These are phyloP conservation scores for Propithecus deckenii DNA, from an alignment of 2,797 vertebrate genomes.

Conservation along the genomic window DNA sequence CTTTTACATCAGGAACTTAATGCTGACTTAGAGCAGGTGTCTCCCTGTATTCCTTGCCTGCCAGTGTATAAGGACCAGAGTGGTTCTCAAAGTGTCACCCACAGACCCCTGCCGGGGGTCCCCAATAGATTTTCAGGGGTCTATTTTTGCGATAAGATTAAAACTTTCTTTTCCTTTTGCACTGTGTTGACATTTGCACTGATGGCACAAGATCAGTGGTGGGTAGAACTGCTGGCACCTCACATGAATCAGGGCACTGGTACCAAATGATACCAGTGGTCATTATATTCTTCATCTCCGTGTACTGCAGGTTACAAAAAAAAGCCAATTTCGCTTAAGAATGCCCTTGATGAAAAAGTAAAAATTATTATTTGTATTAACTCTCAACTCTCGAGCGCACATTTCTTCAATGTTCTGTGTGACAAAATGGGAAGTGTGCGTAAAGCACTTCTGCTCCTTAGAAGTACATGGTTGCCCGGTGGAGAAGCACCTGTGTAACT, in stretches of 20 bases:
- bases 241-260: not conserved
- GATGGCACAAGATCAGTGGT: not conserved
- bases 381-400: not conserved
- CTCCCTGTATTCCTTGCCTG: no score
- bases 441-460: rapidly evolving
- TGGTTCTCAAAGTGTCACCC: not conserved
- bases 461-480: not conserved
- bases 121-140: not conserved
- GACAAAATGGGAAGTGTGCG: not conserved
- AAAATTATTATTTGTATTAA: not conserved
- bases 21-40: not conserved
- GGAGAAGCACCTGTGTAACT: not conserved
- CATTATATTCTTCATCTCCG: not conserved
- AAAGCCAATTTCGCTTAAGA: not conserved
- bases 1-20: not conserved
- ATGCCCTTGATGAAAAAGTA: not conserved
- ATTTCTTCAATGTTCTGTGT: not conserved
- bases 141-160: not conserved
- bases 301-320: not conserved
- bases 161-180: not conserved
- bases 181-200: not conserved
- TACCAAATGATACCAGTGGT: no score
- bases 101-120: rapidly evolving
- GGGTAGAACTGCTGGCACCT: not conserved
- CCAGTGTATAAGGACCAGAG: no score